Percentiles rank a stretch among this genome's conserved stretches.
Evolutionary conservation across 2,113 vertebrate species (phyloP).

Genomic region (Brachyhypopomus occidentalis): DNA sequence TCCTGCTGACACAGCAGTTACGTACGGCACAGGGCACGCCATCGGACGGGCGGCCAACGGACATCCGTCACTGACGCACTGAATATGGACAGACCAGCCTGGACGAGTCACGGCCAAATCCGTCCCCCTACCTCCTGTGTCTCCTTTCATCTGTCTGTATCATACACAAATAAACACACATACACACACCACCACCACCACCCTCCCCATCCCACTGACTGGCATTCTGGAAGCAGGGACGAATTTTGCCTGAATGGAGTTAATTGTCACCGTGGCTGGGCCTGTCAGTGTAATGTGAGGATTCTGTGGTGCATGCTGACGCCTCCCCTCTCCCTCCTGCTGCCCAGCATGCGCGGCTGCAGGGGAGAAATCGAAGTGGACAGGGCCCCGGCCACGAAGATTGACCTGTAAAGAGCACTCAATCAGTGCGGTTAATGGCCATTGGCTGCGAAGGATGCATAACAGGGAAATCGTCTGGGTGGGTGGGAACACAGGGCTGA

Average conservation of each 20-base stretch:
- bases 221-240: slow-evolving; percentile 42
- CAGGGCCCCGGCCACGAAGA: slow-evolving; percentile 54
- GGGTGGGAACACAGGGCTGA: not conserved
- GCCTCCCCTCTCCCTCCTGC: slow-evolving; percentile 26
- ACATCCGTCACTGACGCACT: slow-evolving; percentile 30
- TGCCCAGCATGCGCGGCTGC: slow-evolving; percentile 8
- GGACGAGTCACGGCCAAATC: slow-evolving; percentile 36
- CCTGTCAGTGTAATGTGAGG: slow-evolving; percentile 58
- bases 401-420: slow-evolving; percentile 58
- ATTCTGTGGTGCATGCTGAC: slow-evolving; percentile 48
- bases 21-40: not conserved
- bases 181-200: no score
- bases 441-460: slow-evolving; percentile 39
- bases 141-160: slow-evolving; percentile 48
- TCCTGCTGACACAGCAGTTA: not conserved
- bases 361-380: slow-evolving; percentile 55
- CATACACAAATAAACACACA: no score
- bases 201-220: not conserved
- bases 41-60: slow-evolving; percentile 7
- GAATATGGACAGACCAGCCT: slow-evolving; percentile 23
- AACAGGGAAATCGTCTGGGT: not conserved
- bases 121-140: slow-evolving; percentile 43
- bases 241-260: slow-evolving; percentile 56
- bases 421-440: slow-evolving; percentile 55
- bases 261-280: slow-evolving; percentile 55